These are phyloP conservation scores for Ischnura elegans DNA, from an alignment of 2,888 invertebrate species.

Conservation along the genomic window DNA sequence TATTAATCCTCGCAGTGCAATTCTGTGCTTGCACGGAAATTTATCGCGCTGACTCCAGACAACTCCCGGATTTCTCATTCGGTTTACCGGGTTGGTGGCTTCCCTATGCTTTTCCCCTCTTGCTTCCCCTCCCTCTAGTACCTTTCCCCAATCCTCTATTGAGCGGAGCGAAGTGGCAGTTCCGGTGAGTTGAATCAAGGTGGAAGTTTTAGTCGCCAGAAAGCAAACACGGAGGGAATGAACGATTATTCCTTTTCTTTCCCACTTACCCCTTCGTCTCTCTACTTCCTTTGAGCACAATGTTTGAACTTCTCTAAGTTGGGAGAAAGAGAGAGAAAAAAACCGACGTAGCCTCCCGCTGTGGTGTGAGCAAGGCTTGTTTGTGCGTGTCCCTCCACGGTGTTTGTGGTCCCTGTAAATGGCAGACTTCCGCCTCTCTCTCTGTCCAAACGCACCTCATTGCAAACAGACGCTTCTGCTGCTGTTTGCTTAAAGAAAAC, in stretches of 20 bases:
- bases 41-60: no score
- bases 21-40: no score
- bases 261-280: background rate
- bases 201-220: slow-evolving; percentile 43
- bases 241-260: slow-evolving; percentile 8
- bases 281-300: background rate
- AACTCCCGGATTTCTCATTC: no score
- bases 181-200: slow-evolving; percentile 44
- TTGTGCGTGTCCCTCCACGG: background rate
- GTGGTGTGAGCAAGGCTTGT: background rate
- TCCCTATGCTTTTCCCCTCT: no score
- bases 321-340: no score
- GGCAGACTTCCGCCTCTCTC: slow-evolving; percentile 59
- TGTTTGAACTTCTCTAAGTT: slow-evolving; percentile 47
- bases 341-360: slow-evolving; percentile 32
- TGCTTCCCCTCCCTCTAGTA: background rate
- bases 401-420: slow-evolving; percentile 19
- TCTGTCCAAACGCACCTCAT: slow-evolving; percentile 43
- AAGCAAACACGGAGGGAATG: slow-evolving; percentile 33
- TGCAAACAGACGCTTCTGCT: slow-evolving; percentile 38
- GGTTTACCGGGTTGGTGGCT: no score
- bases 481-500: slow-evolving; percentile 32
- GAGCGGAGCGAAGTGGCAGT: slow-evolving; percentile 40
- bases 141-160: background rate
- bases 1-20: no score